Evolutionary conservation across 2,797 vertebrate genomes (phyloP).

Genomic region (Galaxias olidus): DNA sequence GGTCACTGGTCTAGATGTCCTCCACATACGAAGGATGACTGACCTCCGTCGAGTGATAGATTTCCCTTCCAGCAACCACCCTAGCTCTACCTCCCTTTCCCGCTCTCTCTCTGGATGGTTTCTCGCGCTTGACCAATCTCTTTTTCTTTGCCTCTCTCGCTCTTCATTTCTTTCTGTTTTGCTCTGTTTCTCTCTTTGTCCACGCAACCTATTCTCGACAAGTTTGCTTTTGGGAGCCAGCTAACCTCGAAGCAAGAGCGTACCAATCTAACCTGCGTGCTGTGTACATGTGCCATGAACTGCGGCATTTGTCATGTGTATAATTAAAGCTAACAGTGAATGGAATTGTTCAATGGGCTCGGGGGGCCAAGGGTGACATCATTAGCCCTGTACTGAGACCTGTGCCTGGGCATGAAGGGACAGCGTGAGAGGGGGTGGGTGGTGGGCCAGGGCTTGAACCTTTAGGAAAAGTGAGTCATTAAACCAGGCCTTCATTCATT

Average conservation of each 20-base stretch:
- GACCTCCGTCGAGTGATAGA: slow-evolving; percentile 64
- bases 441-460: slow-evolving; percentile 14
- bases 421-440: slow-evolving; percentile 22
- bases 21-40: slow-evolving; percentile 65
- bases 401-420: slow-evolving; percentile 9
- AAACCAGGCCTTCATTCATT: slow-evolving; percentile 69
- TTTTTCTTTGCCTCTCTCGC: neutral
- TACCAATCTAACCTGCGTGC: slow-evolving; percentile 24
- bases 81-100: slow-evolving; percentile 14
- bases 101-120: slow-evolving; percentile 26
- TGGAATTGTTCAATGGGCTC: slow-evolving; percentile 28
- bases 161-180: neutral
- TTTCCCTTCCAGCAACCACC: slow-evolving; percentile 42
- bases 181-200: slow-evolving; percentile 10
- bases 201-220: neutral
- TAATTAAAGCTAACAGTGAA: slow-evolving; percentile 60
- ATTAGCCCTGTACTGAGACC: slow-evolving; percentile 64
- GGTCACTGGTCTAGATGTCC: slow-evolving; percentile 60
- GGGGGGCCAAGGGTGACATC: slow-evolving; percentile 64
- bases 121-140: slow-evolving; percentile 27
- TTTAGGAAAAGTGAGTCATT: slow-evolving; percentile 61
- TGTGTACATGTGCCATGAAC: slow-evolving; percentile 37
- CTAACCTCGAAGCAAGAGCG: slow-evolving; percentile 19
- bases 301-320: slow-evolving; percentile 57
- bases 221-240: slow-evolving; percentile 19